Percentiles rank a stretch among this genome's conserved stretches.
phyloP scores from a whole-genome alignment of 2,888 invertebrate species.

The Hoplodrina blanda region DNA sequence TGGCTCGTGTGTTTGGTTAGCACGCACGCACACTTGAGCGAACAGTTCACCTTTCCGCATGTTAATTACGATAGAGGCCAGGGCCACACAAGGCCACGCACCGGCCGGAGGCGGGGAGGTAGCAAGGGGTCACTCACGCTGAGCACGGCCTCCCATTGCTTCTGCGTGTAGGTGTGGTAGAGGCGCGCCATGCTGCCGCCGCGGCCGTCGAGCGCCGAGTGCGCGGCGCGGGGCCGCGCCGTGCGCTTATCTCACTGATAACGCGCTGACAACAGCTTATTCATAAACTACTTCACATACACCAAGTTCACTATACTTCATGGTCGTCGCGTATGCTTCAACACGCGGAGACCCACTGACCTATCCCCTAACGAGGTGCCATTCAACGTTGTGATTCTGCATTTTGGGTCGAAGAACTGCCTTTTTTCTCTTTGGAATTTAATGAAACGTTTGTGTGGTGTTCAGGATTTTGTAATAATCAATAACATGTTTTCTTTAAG shows the following conservation, averaged over 20 bases:
- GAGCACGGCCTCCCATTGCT: constrained; percentile 85
- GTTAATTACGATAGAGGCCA: not conserved
- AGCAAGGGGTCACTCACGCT: constrained; percentile 72
- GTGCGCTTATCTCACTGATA: constrained; percentile 59
- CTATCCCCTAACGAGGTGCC: not conserved
- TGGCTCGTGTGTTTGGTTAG: not conserved
- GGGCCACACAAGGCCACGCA: no score
- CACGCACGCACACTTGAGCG: not conserved
- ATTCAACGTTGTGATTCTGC: not conserved
- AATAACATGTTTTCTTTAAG: constrained; percentile 23
- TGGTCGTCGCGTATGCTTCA: not conserved
- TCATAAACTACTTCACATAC: constrained; percentile 25
- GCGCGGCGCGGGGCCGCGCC: constrained; percentile 8
- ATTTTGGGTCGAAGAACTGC: not conserved
- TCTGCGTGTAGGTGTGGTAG: constrained; percentile 81
- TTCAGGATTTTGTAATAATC: not conserved
- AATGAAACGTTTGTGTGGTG: not conserved
- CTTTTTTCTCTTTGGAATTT: not conserved
- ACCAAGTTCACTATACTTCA: constrained; percentile 1
- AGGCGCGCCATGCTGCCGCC: constrained; percentile 73
- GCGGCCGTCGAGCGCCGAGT: constrained; percentile 39
- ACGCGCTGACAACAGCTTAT: constrained; percentile 29
- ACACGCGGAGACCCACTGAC: not conserved
- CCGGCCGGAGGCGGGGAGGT: no score
- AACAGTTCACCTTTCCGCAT: not conserved